Evolutionary conservation across 2,113 vertebrate genomes (phyloP).

Genomic region (Grammomys surdaster): DNA sequence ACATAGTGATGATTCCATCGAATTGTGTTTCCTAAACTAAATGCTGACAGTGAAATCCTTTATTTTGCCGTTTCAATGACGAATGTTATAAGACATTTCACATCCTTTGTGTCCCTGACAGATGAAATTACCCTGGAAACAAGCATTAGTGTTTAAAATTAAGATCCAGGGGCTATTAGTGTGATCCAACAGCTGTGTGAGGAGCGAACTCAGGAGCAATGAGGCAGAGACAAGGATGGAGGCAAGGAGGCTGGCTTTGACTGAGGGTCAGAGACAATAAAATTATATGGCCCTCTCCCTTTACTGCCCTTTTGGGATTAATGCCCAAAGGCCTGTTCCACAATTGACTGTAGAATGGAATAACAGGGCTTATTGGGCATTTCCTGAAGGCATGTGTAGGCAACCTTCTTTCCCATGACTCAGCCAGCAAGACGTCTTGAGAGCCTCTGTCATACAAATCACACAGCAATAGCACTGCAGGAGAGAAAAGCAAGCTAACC

Average conservation of each 20-base stretch:
- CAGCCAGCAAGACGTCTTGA: slow-evolving; percentile 48
- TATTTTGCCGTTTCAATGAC: slow-evolving; percentile 74
- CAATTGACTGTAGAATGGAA: slow-evolving; percentile 9
- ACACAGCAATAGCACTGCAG: not conserved
- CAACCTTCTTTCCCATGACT: slow-evolving; percentile 41
- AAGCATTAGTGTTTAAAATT: slow-evolving; percentile 69
- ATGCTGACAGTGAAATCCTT: slow-evolving; percentile 84
- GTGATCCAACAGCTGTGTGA: slow-evolving; percentile 77
- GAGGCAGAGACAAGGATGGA: slow-evolving; percentile 77
- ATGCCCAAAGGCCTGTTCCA: slow-evolving; percentile 62
- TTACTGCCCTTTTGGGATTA: slow-evolving; percentile 53
- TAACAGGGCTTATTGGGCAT: slow-evolving; percentile 16
- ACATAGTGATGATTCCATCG: slow-evolving; percentile 86
- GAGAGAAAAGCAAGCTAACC: not conserved
- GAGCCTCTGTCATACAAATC: not conserved
- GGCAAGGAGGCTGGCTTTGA: slow-evolving; percentile 56
- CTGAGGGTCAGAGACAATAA: slow-evolving; percentile 34
- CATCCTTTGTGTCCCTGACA: slow-evolving; percentile 70
- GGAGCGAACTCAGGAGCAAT: slow-evolving; percentile 78
- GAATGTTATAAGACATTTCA: slow-evolving; percentile 68
- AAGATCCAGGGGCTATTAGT: slow-evolving; percentile 78
- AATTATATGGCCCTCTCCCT: slow-evolving; percentile 61
- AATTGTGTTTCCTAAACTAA: slow-evolving; percentile 87
- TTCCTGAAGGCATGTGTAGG: slow-evolving; percentile 63
- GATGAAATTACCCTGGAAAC: slow-evolving; percentile 77